A percentile compares a stretch with the other conserved stretches of the same genome.
phyloP scores from a whole-genome alignment of 2,888 invertebrate species.

The Pseudococcus jackbeardsleyi region DNA sequence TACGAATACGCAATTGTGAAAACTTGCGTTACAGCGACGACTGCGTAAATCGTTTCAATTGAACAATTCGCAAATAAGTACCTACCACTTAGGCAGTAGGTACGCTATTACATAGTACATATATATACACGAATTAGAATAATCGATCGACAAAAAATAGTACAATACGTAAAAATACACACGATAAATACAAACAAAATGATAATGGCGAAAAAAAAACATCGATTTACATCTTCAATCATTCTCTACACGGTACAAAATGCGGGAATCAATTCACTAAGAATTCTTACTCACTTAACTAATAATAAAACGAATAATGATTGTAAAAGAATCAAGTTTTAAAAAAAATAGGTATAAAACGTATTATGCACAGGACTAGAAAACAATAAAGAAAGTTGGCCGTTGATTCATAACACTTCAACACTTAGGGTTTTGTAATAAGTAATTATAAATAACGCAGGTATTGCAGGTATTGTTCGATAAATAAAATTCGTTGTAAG shows the following conservation, averaged over 20 bases:
- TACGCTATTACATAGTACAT: neutral
- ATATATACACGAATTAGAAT: neutral
- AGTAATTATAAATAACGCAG: neutral
- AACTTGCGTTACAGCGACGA: neutral
- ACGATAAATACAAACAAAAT: neutral
- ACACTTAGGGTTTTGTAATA: neutral
- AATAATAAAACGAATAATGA: conserved; percentile 1
- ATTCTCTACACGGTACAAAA: neutral
- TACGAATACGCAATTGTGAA: neutral
- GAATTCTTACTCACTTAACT: neutral
- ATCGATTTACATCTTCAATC: neutral
- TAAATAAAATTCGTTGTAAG: conserved; percentile 8
- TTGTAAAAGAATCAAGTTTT: neutral
- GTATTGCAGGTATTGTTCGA: conserved; percentile 12
- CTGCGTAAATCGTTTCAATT: neutral
- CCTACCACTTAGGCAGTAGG: neutral
- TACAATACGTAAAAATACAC: neutral
- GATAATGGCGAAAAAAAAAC: neutral
- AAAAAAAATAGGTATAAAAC: conserved; percentile 17
- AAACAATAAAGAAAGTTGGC: conserved; percentile 25
- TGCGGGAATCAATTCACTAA: neutral
- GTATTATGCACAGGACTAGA: conserved; percentile 16
- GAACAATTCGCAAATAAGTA: neutral
- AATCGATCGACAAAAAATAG: neutral
- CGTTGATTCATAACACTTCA: neutral